Base-by-base conservation (phyloP, 1,140 invertebrate genomes). In the Bathynomus jamesi region DNA sequence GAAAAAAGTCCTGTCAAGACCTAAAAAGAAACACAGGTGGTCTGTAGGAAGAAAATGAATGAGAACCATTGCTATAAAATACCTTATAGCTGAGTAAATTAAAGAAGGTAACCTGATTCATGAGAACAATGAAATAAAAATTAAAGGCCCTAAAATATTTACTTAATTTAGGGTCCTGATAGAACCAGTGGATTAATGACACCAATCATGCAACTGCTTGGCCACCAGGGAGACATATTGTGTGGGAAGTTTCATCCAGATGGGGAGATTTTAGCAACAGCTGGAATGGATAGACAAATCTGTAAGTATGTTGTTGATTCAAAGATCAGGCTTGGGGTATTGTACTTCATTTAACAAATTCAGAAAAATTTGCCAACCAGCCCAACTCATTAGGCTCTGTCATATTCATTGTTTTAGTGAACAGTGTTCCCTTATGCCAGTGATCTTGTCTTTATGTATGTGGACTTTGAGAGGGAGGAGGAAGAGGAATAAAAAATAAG, bases 141-240 rank as follows among this genome's bases (percentile, higher is more conserved):
- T 25, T 17, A 69, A 65, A 65, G 13, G 7, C 63, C 27, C 11
- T 29, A 17, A 21, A 5, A 53, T 17, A 53, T 5, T 17, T 17
- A 64, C 46, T 2, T 13, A 4, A 66, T 67, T 13, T 40, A 87
- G 86, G 87, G 85, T 3, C 88, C 91, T 61, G 87, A 89, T 31
- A 84, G 96, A 76, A 96, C 95, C 11, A 98, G 96, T 0, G 91
- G 88, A 77, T 84, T 99, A 0, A 85, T 90, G 80, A 90, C 95
- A 13, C 96, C 97, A 1, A 99, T 98, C 71, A 98, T 99, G 95
- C 85, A 96, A 17, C 82, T 99, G 28, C 92, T 96, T 81, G 98
- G 98, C 0, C 97, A 99, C 82, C 90, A 95, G 81, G 96, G 95
- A 31, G 98, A 99, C 81, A 91, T 99, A 75, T 98, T 95, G 81